phyloP scores from a whole-genome alignment of 2,113 vertebrate genomes.

The Heteronetta atricapilla region DNA sequence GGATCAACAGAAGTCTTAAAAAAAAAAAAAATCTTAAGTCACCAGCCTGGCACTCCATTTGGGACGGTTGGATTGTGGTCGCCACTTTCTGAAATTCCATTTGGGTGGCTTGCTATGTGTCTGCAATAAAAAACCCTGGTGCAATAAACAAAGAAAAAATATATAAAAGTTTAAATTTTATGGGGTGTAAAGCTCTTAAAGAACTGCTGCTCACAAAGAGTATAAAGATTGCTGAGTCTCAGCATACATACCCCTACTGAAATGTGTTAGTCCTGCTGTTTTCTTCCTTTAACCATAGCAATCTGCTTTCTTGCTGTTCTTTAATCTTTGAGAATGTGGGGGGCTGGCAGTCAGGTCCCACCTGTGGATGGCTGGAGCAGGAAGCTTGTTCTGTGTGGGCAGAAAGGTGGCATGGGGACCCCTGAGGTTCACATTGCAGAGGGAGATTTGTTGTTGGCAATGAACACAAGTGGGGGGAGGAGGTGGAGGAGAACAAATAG shows the following conservation, averaged over 20 bases:
- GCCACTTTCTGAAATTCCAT: constrained; percentile 65
- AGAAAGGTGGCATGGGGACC: background rate
- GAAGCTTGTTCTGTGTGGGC: background rate
- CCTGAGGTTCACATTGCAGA: background rate
- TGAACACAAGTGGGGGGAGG: background rate
- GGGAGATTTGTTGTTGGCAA: background rate
- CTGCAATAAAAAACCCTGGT: constrained; percentile 67
- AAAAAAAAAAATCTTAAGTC: background rate
- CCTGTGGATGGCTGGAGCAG: constrained; percentile 24
- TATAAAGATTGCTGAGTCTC: constrained; percentile 53
- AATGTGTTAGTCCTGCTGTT: constrained; percentile 52
- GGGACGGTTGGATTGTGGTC: background rate
- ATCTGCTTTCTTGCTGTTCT: constrained; percentile 31
- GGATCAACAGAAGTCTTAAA: background rate
- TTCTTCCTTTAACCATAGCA: constrained; percentile 43
- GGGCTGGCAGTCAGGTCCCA: background rate
- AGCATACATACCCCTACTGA: constrained; percentile 15
- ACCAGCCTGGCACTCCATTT: background rate
- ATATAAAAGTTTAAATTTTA: constrained; percentile 79
- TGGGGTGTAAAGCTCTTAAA: constrained; percentile 82
- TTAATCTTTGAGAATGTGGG: constrained; percentile 26
- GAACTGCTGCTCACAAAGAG: constrained; percentile 63
- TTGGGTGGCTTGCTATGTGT: constrained; percentile 72
- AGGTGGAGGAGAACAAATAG: constrained; percentile 28
- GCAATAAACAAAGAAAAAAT: constrained; percentile 75